Conservation (phyloP, 2,888 invertebrate genomes). For the Plebejus argus region DNA sequence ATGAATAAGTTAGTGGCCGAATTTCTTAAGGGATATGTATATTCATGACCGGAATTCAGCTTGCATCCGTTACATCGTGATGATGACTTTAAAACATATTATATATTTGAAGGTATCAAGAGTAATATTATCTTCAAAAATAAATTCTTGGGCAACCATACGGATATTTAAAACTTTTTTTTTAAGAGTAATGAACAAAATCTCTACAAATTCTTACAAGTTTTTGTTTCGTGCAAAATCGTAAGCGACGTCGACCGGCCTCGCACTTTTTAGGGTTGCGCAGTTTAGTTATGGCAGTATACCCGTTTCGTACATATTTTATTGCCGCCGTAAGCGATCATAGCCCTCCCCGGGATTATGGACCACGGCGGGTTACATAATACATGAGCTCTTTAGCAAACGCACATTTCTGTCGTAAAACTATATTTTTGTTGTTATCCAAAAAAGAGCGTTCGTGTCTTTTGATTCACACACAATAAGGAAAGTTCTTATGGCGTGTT, state of each 20-base stretch:
- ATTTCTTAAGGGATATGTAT: too few relatives aligned
- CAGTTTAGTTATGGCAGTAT: not conserved
- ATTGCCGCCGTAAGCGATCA: slow-evolving; percentile 12
- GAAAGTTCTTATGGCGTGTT: too few relatives aligned
- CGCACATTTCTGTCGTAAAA: slow-evolving; percentile 9
- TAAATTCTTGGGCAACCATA: too few relatives aligned
- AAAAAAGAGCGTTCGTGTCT: too few relatives aligned
- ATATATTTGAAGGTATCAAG: not conserved
- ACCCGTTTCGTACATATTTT: slow-evolving; percentile 19
- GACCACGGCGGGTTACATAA: not conserved
- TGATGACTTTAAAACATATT: too few relatives aligned
- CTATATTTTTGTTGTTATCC: not conserved
- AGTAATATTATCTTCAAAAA: too few relatives aligned
- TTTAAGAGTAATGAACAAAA: not conserved
- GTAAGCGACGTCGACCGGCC: not conserved
- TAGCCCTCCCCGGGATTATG: not conserved
- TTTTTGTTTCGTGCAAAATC: not conserved
- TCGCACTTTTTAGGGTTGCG: not conserved
- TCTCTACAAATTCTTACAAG: not conserved
- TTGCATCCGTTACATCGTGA: too few relatives aligned
- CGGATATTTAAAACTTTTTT: too few relatives aligned
- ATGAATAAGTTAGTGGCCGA: too few relatives aligned
- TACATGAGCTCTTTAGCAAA: slow-evolving; percentile 13
- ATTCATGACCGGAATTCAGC: too few relatives aligned
- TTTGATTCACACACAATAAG: too few relatives aligned